phyloP scores from a whole-genome alignment of 2,113 vertebrate species.

The Cheirogaleus medius region DNA sequence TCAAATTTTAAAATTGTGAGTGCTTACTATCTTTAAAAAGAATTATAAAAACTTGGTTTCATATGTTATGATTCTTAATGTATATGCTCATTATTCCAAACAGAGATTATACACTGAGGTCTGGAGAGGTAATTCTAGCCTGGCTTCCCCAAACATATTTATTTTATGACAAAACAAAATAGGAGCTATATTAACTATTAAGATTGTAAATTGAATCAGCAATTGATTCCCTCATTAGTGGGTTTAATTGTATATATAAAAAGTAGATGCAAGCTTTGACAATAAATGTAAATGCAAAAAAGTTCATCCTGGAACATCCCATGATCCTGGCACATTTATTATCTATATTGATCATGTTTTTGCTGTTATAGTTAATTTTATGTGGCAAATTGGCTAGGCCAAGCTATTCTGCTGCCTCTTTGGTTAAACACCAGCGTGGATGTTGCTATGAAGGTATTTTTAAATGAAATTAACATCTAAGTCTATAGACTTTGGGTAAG shows the following conservation, averaged over 20 bases:
- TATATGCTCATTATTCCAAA: not conserved
- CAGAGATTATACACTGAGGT: not conserved
- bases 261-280: not conserved
- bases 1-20: not conserved
- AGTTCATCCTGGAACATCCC: not conserved
- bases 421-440: not conserved
- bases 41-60: not conserved
- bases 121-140: not conserved
- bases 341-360: not conserved
- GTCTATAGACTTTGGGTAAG: not conserved
- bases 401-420: not conserved
- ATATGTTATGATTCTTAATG: not conserved
- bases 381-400: not conserved
- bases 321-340: not conserved
- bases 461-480: not conserved
- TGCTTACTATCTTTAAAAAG: not conserved
- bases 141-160: not conserved
- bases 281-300: not conserved
- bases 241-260: not conserved
- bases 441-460: not conserved
- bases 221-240: not conserved
- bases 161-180: not conserved
- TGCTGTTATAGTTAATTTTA: not conserved
- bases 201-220: not conserved
- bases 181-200: not conserved